Evolutionary conservation across 1,140 invertebrate genomes (phyloP), one percentile per base, ranked within the genome.

Genomic region (Phenacoccus solenopsis): DNA sequence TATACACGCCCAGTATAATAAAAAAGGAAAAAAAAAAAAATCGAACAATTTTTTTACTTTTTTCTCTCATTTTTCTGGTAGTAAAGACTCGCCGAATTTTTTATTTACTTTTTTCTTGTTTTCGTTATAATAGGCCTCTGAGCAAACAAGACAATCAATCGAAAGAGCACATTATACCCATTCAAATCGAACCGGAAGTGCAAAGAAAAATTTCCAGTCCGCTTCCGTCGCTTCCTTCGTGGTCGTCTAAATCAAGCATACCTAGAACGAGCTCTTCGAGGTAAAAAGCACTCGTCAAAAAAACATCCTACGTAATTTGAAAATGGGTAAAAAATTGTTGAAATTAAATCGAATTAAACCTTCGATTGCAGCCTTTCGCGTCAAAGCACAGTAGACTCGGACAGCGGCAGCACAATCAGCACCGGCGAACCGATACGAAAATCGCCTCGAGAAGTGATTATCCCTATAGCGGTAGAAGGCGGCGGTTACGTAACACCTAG

Each of bases 391-490:
- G 81, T 82, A 68, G 86, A 88, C 69, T 88, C 86, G 1, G 87
- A 88, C 72, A 84, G 84, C 0, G 86, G 87, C 69, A 83, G 79
- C 30, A 83, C 83, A 24, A 73, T 77, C 3, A 72, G 76, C 30
- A 77, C 75, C 64, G 38, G 79, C 9, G 85, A 93, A 76, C 88
- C 89, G 0, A 92, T 92, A 73, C 87, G 89, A 74, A 94, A 94
- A 79, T 91, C 89, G 69, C 90, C 90, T 10, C 81, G 91, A 20
- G 92, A 94, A 79, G 93, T 91, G 74, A 93, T 94, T 75, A 94
- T 94, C 79, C 92, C 92, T 0, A 94, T 94, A 74, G 89, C 90
- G 16, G 86, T 94, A 56, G 92, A 94, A 80, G 90, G 90, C 71
- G 90, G 90, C 71, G 90, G 90, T 68, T 91, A 88, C 76, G 87